phyloP scores from a whole-genome alignment of 2,888 invertebrate species.

The Pollenia angustigena region DNA sequence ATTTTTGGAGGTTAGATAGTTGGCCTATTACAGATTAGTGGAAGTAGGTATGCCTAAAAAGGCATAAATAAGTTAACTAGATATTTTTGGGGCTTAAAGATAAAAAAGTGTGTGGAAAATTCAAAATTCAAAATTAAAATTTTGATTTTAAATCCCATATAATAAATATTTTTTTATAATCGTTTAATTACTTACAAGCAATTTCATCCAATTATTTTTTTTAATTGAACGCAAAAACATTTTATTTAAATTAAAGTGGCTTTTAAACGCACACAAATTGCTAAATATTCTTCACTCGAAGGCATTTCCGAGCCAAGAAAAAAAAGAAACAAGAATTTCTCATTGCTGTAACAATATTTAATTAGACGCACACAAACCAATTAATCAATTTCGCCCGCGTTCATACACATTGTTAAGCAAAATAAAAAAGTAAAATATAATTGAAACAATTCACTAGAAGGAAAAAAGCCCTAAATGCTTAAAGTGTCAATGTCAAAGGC shows the following conservation, averaged over 20 bases:
- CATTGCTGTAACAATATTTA: constrained; percentile 76
- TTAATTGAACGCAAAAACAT: constrained; percentile 29
- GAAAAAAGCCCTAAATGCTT: constrained; percentile 70
- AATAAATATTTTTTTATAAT: constrained; percentile 58
- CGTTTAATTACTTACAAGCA: constrained; percentile 64
- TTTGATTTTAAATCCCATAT: background rate
- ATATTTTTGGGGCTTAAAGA: too few relatives aligned
- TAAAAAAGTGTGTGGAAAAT: too few relatives aligned
- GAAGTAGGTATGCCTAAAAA: too few relatives aligned
- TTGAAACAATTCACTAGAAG: constrained; percentile 17
- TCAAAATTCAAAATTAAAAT: too few relatives aligned
- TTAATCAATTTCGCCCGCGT: constrained; percentile 80
- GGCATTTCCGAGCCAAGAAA: background rate
- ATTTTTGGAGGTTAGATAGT: too few relatives aligned
- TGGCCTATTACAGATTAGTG: too few relatives aligned
- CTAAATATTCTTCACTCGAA: constrained; percentile 26
- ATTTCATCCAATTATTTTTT: constrained; percentile 43
- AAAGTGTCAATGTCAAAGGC: constrained; percentile 82
- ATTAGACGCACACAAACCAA: constrained; percentile 83
- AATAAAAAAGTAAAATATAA: constrained; percentile 46
- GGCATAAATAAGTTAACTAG: too few relatives aligned
- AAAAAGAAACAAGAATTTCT: constrained; percentile 38
- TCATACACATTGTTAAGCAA: background rate
- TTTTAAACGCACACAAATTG: constrained; percentile 38
- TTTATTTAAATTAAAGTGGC: constrained; percentile 53